Percentiles rank a stretch among this genome's conserved stretches.
Evolutionary conservation across 2,888 invertebrate species (phyloP).

Genomic region (Drosophila falleni): DNA sequence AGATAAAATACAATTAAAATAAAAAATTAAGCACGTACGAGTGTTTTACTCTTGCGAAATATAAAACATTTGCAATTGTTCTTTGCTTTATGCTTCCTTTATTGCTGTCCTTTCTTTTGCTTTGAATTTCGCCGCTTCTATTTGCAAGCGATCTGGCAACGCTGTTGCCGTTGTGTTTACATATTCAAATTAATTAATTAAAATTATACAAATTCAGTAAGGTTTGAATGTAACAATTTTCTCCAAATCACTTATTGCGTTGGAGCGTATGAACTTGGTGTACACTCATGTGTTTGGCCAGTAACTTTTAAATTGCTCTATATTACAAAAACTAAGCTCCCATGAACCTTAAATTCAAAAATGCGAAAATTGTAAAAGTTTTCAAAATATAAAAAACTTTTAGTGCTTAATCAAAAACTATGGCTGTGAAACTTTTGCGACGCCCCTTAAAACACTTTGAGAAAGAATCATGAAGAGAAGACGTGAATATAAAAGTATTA

Average conservation of each 20-base stretch:
- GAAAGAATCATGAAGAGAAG: not conserved
- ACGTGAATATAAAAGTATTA: not conserved
- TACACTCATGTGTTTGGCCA: too few relatives aligned
- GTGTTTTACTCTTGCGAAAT: not conserved
- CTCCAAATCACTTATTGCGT: too few relatives aligned
- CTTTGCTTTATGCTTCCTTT: not conserved
- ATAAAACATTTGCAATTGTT: not conserved
- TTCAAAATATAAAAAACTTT: not conserved
- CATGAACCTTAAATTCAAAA: constrained; percentile 6
- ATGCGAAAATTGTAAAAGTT: constrained; percentile 26
- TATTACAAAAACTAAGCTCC: constrained; percentile 15
- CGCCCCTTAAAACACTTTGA: too few relatives aligned
- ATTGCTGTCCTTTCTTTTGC: constrained; percentile 4
- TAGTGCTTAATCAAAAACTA: not conserved
- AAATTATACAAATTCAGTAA: too few relatives aligned
- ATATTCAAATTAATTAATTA: not conserved
- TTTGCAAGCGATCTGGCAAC: constrained; percentile 31
- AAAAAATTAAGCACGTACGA: not conserved
- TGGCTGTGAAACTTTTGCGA: too few relatives aligned
- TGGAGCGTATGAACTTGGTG: too few relatives aligned
- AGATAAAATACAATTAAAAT: not conserved
- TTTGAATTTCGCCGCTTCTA: constrained; percentile 19
- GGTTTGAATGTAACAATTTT: too few relatives aligned
- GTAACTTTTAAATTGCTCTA: not conserved
- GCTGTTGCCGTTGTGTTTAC: not conserved